Conservation (phyloP, 2,888 invertebrate genomes). For the Sesamia inferens region DNA sequence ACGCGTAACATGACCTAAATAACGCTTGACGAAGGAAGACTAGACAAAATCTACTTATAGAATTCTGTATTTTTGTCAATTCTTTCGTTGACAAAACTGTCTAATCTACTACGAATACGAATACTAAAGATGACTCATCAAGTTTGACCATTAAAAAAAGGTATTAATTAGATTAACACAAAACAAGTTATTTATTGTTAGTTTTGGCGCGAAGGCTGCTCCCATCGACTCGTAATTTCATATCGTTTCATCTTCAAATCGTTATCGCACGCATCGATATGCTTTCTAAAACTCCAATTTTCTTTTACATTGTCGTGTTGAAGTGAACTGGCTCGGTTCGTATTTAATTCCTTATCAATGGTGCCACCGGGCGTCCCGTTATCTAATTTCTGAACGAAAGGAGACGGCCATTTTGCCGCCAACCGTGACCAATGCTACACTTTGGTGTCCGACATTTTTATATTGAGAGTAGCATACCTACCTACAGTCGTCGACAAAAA, state of each 20-base stretch:
- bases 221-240: constrained; percentile 45
- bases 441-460: constrained; percentile 64
- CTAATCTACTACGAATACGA: no score
- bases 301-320: constrained; percentile 73
- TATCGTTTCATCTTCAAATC: constrained; percentile 69
- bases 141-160: background rate
- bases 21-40: no score
- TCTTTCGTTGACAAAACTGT: no score
- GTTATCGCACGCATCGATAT: constrained; percentile 72
- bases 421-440: constrained; percentile 74
- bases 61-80: no score
- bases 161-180: constrained; percentile 17
- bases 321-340: constrained; percentile 69
- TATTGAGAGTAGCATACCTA: constrained; percentile 26
- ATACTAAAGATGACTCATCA: background rate
- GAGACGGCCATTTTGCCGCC: constrained; percentile 67
- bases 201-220: constrained; percentile 38
- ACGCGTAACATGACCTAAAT: no score
- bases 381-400: constrained; percentile 81
- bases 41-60: no score
- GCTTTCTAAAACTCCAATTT: constrained; percentile 82
- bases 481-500: constrained; percentile 9
- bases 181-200: constrained; percentile 23
- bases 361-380: constrained; percentile 80
- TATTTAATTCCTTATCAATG: constrained; percentile 83